Conservation (phyloP, 2,797 vertebrate genomes). For the Enoplosus armatus region DNA sequence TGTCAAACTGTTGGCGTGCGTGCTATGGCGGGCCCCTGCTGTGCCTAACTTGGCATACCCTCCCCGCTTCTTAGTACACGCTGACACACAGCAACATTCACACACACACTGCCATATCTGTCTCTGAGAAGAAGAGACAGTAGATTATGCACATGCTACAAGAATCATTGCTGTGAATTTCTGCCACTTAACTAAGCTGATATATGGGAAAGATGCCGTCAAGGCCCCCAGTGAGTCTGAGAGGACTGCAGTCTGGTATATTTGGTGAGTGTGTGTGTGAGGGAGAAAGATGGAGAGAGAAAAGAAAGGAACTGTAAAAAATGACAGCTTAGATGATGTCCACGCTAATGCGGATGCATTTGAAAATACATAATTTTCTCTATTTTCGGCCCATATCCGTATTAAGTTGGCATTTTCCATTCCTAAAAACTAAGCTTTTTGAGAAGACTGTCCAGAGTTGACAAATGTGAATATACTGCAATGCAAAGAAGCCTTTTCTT, state of each 20-base stretch:
- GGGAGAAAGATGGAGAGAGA: constrained; percentile 4
- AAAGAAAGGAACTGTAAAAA: constrained; percentile 18
- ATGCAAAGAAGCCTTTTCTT: neutral
- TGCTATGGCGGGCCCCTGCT: constrained; percentile 58
- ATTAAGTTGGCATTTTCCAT: constrained; percentile 19
- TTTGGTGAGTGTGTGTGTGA: neutral
- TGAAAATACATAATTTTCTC: constrained; percentile 1
- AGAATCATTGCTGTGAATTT: constrained; percentile 50
- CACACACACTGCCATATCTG: constrained; percentile 32
- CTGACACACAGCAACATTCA: constrained; percentile 31
- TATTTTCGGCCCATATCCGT: constrained; percentile 4
- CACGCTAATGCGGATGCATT: constrained; percentile 25
- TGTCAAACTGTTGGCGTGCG: constrained; percentile 73
- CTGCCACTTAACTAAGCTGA: constrained; percentile 58
- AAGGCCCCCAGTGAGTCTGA: constrained; percentile 34
- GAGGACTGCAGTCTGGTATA: constrained; percentile 11
- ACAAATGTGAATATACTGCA: neutral
- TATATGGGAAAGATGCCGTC: constrained; percentile 37
- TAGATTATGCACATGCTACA: constrained; percentile 48
- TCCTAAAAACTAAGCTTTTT: constrained; percentile 25
- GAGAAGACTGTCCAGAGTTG: neutral
- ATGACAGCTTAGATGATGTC: constrained; percentile 35
- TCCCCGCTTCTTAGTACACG: constrained; percentile 40
- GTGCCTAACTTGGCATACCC: constrained; percentile 67
- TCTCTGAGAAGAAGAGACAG: constrained; percentile 42